A percentile compares a stretch with the other conserved stretches of the same genome.
Conservation (phyloP, 53 echinoderm and acorn worm species). For the Stichopus horrens region DNA sequence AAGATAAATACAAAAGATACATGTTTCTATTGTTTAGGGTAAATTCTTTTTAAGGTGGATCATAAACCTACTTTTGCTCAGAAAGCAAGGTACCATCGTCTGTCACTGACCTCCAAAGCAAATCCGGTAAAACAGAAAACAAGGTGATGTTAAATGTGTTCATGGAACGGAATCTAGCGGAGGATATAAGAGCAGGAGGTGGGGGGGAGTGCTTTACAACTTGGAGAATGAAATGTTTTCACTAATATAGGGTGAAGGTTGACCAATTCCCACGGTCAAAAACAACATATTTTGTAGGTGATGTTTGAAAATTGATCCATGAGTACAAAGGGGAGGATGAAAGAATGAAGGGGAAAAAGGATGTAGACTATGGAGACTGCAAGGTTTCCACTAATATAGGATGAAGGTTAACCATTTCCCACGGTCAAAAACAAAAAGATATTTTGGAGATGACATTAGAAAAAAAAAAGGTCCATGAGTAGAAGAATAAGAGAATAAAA, state of each 20-base stretch:
- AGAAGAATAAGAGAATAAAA: not conserved
- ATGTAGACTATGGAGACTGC: not conserved
- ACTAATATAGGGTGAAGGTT: no score
- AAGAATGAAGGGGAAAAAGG: no score
- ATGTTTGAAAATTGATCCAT: no score
- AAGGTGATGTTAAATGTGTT: no score
- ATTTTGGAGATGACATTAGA: not conserved
- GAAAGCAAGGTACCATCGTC: not conserved
- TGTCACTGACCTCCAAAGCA: not conserved
- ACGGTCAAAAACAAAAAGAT: not conserved
- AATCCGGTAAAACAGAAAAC: not conserved
- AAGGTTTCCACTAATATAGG: not conserved
- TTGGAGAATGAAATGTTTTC: no score
- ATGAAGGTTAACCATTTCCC: conserved; percentile 7
- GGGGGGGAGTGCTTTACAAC: no score
- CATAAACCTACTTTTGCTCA: not conserved
- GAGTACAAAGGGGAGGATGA: no score
- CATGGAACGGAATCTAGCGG: no score
- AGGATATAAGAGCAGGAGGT: no score
- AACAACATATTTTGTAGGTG: no score
- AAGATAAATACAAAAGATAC: no score
- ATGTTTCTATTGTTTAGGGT: not conserved
- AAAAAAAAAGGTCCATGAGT: not conserved
- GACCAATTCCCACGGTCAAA: no score
- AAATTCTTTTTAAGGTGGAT: not conserved